phyloP scores from a whole-genome alignment of 2,113 vertebrate species.

The Peromyscus californicus region DNA sequence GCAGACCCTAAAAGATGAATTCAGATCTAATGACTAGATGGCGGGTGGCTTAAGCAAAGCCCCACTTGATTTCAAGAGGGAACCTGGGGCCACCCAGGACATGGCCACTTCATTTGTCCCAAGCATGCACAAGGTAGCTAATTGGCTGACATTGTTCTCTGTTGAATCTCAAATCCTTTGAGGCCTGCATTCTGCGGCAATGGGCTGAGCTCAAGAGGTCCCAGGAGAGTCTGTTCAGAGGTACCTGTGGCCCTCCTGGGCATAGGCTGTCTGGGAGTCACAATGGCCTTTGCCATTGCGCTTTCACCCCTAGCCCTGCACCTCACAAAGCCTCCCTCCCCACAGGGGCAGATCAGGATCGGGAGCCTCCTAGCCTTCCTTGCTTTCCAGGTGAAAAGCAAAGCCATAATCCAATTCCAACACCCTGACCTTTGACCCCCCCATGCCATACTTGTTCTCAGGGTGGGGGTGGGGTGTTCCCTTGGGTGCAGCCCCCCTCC shows the following conservation, averaged over 20 bases:
- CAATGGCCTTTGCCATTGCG: background rate
- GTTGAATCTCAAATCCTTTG: slow-evolving; percentile 40
- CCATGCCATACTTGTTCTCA: rapidly evolving
- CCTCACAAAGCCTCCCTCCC: background rate
- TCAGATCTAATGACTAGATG: rapidly evolving
- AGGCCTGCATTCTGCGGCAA: background rate
- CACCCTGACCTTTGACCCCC: background rate
- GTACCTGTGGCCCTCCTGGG: background rate
- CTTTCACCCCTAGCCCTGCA: background rate
- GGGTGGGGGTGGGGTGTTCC: background rate
- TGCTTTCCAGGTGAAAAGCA: background rate
- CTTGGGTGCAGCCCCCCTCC: background rate
- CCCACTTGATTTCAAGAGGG: background rate
- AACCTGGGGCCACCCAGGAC: rapidly evolving
- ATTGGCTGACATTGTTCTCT: slow-evolving; percentile 28
- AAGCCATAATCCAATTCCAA: background rate
- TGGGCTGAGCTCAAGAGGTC: background rate
- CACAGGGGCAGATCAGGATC: rapidly evolving
- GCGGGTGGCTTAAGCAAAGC: background rate
- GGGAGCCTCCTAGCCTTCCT: background rate
- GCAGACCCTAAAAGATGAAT: background rate
- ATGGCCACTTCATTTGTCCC: rapidly evolving
- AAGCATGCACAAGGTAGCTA: background rate
- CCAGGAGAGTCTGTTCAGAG: background rate
- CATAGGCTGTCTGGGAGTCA: background rate